Base-by-base conservation (phyloP, 2,888 invertebrate genomes). In the Chaetogeoica ovagalla region DNA sequence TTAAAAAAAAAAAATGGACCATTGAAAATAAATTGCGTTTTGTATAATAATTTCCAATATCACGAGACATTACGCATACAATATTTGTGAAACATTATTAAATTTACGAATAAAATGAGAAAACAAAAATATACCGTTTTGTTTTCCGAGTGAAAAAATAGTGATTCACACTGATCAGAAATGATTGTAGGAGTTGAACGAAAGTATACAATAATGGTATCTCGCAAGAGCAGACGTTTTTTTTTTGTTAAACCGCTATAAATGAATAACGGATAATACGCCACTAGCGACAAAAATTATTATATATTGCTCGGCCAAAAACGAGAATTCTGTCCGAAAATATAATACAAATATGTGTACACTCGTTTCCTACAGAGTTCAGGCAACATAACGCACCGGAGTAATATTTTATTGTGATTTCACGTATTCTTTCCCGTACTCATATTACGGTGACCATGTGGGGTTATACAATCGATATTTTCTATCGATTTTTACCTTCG, bases 161-260 rank as follows among this genome's bases (percentile, higher is more conserved):
- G 23, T 19, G 37, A 37, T 5, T 7, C 13, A 30, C 30, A 73
- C 8, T 39, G 63, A 65, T 63, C 30, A 65, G 30, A 66, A 59
- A 48, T 1, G 19, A 23, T 11, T 13, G 66, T 8, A 43, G 2
- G 8, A 55, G 11, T 55, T 11, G 43, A 59, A 66, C 66, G 23
- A 19, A 66, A 11, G n/a, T 23, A 23, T n/a, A n/a, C n/a, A n/a
- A n/a, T 23, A 66, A 75, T 43, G 59, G n/a, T 23, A 43, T 66
- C 66, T 75, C 23, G n/a, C 55, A 23, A 57, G 39, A 39, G 43
- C 66, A 75, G 57, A 19, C 66, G 19, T 43, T 66, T 66, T 75
- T 43, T 66, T 66, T 75, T 23, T 75, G 66, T 43, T 66, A 66
- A 23, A 73, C 62, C 4, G 2, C 30, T 39, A 55, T 65, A 4